Conservation (phyloP, 2,113 vertebrate genomes). For the Columba janthina region DNA sequence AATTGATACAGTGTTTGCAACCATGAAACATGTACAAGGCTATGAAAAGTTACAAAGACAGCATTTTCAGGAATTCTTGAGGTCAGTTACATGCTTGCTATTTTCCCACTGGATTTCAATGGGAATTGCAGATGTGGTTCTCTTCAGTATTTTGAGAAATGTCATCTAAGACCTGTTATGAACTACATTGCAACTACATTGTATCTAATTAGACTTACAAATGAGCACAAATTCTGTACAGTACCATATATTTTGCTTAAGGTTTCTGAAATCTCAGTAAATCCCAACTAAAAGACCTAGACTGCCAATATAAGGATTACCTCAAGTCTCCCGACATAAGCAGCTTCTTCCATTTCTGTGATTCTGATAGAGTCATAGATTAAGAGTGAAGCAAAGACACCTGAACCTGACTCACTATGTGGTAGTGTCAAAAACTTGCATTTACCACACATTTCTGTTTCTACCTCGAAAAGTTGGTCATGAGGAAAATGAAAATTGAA, state of each 20-base stretch:
- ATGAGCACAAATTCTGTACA: neutral
- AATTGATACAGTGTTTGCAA: neutral
- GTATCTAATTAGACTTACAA: neutral
- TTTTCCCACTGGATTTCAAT: neutral
- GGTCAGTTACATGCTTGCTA: neutral
- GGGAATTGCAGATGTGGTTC: accelerated
- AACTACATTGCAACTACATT: neutral
- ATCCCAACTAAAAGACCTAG: neutral
- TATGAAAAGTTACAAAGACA: neutral
- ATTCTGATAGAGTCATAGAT: neutral
- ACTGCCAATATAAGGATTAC: neutral
- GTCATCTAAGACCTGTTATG: neutral
- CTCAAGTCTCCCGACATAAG: neutral
- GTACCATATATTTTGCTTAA: neutral
- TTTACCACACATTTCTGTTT: neutral
- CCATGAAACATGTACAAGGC: accelerated
- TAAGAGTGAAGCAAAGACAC: neutral
- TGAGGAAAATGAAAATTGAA: neutral
- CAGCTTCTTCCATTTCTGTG: neutral
- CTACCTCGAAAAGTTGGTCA: neutral
- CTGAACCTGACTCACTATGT: neutral
- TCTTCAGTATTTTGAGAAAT: neutral
- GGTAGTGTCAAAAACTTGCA: neutral
- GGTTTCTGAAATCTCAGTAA: neutral
- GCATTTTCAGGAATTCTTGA: neutral